Base-by-base conservation (phyloP, 37 sponge, comb jelly and placozoan species). In the Bolinopsis microptera region DNA sequence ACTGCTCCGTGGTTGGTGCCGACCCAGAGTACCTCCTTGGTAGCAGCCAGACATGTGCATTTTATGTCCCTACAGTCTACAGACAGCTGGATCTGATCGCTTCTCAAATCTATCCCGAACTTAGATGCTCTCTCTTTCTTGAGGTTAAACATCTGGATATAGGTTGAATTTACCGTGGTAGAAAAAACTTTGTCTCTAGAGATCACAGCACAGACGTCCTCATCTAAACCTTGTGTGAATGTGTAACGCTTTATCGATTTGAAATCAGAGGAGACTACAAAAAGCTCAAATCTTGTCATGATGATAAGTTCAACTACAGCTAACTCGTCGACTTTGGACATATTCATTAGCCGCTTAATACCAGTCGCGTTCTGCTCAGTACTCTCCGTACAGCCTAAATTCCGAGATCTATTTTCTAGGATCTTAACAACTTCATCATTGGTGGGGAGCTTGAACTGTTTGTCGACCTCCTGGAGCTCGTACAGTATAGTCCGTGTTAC, bases 241-340 rank as follows among this genome's bases (percentile, higher is more conserved):
- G 80, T 77, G 80, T 77, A 35, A 16, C 32, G 80, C 21, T 28
- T 32, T 1, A 77, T 32, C 35, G 80, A 77, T 26, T 86, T 39
- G 22, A 86, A 86, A 39, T 39, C 90, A n/a, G 90, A 86, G 27
- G 90, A 36, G 2, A 86, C 41, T 0, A 86, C 22, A 16, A 86
- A 39, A 3, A 86, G 16, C 23, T 86, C 90, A 39, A 33, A 24
- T n/a, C 61, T n/a, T n/a, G 90, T 86, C 61, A 86, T 22, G 13
- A 27, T 38, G 8, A 86, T 34, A 3, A 86, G 90, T 13, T 86
- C 61, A 27, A 86, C 35, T 13, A 86, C 90, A 41, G 90, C 36
- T 28, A 86, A 39, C 25, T 39, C 61, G 25, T 86, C 61, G 1
- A 48, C 21, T 39, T 5, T 86, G 61, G n/a, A 39, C 3, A 41